Evolutionary conservation across 2,797 vertebrate genomes (phyloP).

Genomic region (Myotis pilosus): DNA sequence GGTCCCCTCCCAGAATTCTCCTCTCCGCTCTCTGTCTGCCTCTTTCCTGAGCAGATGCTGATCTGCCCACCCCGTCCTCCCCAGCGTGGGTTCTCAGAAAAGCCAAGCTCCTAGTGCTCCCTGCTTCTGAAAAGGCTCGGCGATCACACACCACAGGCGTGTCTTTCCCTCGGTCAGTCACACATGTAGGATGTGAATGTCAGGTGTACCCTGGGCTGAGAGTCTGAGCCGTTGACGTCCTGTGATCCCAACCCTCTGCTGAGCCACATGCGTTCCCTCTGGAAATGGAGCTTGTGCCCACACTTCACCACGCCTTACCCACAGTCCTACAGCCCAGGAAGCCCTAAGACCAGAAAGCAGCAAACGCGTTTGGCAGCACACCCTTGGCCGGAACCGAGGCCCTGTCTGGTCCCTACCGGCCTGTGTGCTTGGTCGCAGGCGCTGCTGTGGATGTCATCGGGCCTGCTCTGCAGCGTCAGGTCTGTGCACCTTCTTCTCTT

Average conservation of each 20-base stretch:
- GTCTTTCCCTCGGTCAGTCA: accelerated
- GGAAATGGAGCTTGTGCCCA: neutral
- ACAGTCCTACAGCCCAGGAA: neutral
- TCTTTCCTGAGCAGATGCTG: neutral
- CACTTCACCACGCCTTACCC: neutral
- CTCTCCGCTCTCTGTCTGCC: neutral
- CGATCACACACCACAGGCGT: neutral
- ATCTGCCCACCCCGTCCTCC: neutral
- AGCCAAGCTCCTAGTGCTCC: neutral
- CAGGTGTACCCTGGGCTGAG: neutral
- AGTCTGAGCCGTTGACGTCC: neutral
- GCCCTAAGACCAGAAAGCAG: neutral
- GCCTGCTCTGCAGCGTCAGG: neutral
- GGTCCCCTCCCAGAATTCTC: neutral
- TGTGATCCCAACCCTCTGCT: neutral
- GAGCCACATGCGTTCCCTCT: neutral
- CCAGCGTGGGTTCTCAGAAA: neutral
- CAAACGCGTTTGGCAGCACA: neutral
- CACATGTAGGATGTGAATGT: neutral
- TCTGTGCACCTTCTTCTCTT: neutral
- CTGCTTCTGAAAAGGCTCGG: neutral
- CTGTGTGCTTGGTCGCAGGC: neutral
- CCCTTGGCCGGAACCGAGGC: neutral
- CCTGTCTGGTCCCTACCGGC: neutral
- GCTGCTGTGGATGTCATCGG: neutral